Base-by-base conservation (phyloP, 2,888 invertebrate genomes). In the Cosmia trapezina region DNA sequence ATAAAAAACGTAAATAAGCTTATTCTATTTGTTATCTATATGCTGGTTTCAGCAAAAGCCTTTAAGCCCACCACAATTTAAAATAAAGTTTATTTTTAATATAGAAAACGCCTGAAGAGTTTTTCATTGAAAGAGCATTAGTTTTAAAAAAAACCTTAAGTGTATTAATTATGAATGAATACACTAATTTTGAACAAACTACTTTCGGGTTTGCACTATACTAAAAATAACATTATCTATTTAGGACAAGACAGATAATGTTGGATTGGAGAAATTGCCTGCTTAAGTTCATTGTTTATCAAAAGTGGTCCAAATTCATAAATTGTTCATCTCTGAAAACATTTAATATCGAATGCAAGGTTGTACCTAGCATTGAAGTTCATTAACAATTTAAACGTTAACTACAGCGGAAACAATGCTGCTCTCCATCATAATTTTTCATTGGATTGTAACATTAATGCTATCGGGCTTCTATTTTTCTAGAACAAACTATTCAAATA, bases 31-130 rank as follows among this genome's bases (percentile, higher is more conserved):
- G 19, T 22, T 45, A 22, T 53, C 12, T 54, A 56, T n/a, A 17
- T 28, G 33, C n/a, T 70, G 6, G 8, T 43, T 57, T 22, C 7
- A 72, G 70, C 72, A 11, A 71, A 57, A 71, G 72, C 47, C 6
- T 12, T 14, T 22, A 70, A 70, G 41, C 70, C 28, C 17, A 49
- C 4, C 6, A 9, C 14, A 41, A 41, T 56, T 14, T 4, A 3
- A 28, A 57, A n/a, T 2, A 14, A 28, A 28, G 6, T 5, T 4
- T 22, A 17, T 6, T 45, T 45, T 54, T 22, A 3, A 17, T 51
- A 41, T 11, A 47, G 8, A 2, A 37, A 45, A 67, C 1, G 2
- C 8, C n/a, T 8, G 19, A 33, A n/a, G 4, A 1, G 14, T 14
- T 49, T 11, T 41, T 19, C 11, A 17, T 2, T 41, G 3, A 45